Base-by-base conservation (phyloP, 2,888 invertebrate genomes). In the Melipona beecheii region DNA sequence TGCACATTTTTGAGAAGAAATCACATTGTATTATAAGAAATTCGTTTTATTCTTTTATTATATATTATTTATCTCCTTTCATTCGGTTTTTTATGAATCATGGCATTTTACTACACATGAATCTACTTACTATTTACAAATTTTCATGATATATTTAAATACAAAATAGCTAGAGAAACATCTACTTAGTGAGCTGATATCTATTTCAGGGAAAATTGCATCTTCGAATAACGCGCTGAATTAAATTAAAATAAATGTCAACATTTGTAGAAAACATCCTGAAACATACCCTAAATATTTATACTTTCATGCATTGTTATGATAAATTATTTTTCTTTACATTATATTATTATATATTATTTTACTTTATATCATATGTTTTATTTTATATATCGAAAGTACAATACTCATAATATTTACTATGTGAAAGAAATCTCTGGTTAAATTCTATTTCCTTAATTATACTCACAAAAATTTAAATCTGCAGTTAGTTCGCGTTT, bases 131-230 rank as follows among this genome's bases (percentile, higher is more conserved):
- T 65, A 21, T 56, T 81, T 72, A 73, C 65, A 75, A 68, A 65
- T 71, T 77, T 66, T 31, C 60, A 31, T 62, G 65, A 9, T 72
- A 73, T 49, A 70, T 15, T 31, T 9, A 58, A 2, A 15, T 15
- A n/a, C n/a, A 58, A 43, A 31, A 60, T 21, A 54, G 43, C 27
- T 54, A 69, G 24, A 15, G 60, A 65, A 58, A 62, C 81, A 80
- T 89, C 78, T 83, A 86, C 84, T 79, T 84, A 70, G 58, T 75
- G 65, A 66, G 71, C 66, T 72, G 64, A 50, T 72, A 66, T 75
- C 84, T 87, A 81, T 76, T 86, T 83, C 70, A 65, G 49, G 78
- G 83, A 82, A 78, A 78, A 71, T 71, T 76, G 83, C 77, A 84
- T 64, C 79, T 74, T 75, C 68, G 69, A 77, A 54, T 72, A 83